These are phyloP conservation scores for Scaptomyza parva DNA, from an alignment of 2,888 invertebrate genomes.

Conservation along the genomic window DNA sequence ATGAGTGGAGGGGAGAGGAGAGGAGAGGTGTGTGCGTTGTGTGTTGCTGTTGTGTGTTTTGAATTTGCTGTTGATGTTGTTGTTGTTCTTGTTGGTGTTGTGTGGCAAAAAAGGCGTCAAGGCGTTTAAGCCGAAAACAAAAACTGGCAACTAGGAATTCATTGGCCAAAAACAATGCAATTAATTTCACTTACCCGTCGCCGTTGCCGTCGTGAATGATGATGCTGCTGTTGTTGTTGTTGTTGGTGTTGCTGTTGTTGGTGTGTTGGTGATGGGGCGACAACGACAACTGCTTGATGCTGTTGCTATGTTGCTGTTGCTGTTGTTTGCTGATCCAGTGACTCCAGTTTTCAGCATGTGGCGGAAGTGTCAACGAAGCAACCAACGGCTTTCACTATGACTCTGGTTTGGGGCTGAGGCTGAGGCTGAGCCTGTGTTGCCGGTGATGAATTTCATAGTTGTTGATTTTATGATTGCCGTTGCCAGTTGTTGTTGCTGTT, in stretches of 20 bases:
- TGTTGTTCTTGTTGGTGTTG: conserved; percentile 30
- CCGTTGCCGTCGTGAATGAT: conserved; percentile 63
- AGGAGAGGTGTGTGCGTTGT: conserved; percentile 34
- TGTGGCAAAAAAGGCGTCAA: conserved; percentile 73
- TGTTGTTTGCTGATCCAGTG: conserved; percentile 68
- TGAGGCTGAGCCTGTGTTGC: conserved; percentile 54
- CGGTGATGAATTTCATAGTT: conserved; percentile 83
- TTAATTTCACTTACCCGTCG: conserved; percentile 84
- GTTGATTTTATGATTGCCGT: conserved; percentile 83
- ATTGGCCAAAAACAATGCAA: conserved; percentile 83
- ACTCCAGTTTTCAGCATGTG: conserved; percentile 51
- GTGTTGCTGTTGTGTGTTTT: conserved; percentile 43
- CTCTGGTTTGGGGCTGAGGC: conserved; percentile 29
- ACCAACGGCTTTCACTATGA: conserved; percentile 50
- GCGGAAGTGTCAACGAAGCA: conserved; percentile 74
- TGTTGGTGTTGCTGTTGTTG: conserved; percentile 45
- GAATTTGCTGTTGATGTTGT: conserved; percentile 24
- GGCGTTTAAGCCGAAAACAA: conserved; percentile 76
- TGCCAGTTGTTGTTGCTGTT: conserved; percentile 54
- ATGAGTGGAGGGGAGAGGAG: neutral
- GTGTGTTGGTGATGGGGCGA: conserved; percentile 40
- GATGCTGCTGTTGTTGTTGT: conserved; percentile 47
- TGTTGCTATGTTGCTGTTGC: conserved; percentile 34
- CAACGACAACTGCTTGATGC: conserved; percentile 42
- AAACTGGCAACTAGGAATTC: conserved; percentile 78